Evolutionary conservation across 92 coral and sea anemone species (phyloP).

Genomic region (Parazoanthus swiftii): DNA sequence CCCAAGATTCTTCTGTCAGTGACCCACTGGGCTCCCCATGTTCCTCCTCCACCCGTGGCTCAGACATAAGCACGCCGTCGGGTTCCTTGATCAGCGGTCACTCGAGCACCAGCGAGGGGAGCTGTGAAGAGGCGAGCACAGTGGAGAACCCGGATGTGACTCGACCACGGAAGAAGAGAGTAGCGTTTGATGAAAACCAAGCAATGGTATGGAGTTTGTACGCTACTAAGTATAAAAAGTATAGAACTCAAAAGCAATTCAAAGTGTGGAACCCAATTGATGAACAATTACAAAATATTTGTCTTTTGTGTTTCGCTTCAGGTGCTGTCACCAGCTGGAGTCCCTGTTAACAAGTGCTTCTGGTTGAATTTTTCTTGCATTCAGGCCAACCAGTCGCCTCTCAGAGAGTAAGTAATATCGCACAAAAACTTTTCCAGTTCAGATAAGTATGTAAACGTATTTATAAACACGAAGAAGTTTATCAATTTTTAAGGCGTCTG

Average conservation of each 20-base stretch:
- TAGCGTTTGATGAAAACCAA: constrained; percentile 60
- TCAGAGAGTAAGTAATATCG: constrained; percentile 13
- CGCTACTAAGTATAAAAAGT: no score
- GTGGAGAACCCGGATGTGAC: constrained; percentile 41
- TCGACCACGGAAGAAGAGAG: constrained; percentile 59
- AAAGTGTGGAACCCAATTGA: no score
- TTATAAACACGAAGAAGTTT: no score
- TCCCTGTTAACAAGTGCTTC: constrained; percentile 15
- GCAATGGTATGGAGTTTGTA: constrained; percentile 53
- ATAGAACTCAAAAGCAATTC: no score
- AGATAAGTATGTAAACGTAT: no score
- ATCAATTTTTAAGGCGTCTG: no score
- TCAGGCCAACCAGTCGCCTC: constrained; percentile 19
- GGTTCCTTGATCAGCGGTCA: constrained; percentile 20
- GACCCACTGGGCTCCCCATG: background rate
- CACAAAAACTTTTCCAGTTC: no score
- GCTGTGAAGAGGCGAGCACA: background rate
- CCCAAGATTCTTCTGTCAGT: background rate
- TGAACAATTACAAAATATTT: no score
- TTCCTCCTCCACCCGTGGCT: background rate
- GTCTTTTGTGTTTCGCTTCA: background rate
- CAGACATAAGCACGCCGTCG: constrained; percentile 41
- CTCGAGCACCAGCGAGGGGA: constrained; percentile 19
- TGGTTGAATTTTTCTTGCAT: constrained; percentile 14
- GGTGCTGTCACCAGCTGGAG: constrained; percentile 32